These are phyloP conservation scores for Strigamia maritima DNA, from an alignment of 2,888 invertebrate species.

Conservation along the genomic window DNA sequence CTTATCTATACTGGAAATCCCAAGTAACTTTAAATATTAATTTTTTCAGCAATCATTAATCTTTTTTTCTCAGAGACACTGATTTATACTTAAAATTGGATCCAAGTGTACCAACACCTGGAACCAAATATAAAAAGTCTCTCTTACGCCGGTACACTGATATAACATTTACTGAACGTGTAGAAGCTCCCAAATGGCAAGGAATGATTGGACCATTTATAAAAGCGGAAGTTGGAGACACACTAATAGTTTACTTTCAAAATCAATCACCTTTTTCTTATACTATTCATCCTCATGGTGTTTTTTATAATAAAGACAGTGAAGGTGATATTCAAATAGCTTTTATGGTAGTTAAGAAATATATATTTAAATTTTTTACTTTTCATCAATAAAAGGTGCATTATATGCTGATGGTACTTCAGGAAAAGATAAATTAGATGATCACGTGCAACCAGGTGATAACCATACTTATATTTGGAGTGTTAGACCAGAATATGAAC, in stretches of 20 bases:
- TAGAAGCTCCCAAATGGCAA: constrained; percentile 40
- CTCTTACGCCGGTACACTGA: constrained; percentile 43
- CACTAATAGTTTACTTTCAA: constrained; percentile 41
- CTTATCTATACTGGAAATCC: background rate
- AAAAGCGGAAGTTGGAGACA: constrained; percentile 48
- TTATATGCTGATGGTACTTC: constrained; percentile 10
- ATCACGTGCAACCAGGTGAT: background rate
- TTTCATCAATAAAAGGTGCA: background rate
- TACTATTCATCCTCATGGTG: constrained; percentile 39
- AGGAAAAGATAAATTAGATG: constrained; percentile 1
- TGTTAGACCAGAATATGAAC: constrained; percentile 21
- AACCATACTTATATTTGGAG: constrained; percentile 6
- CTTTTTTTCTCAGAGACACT: constrained; percentile 26
- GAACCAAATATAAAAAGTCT: constrained; percentile 42
- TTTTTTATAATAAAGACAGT: constrained; percentile 12
- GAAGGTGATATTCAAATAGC: constrained; percentile 34
- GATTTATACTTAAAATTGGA: background rate
- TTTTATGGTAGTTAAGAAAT: no score
- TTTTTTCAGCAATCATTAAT: background rate
- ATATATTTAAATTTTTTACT: no score
- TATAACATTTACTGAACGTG: constrained; percentile 39
- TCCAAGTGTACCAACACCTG: background rate
- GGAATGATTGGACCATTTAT: constrained; percentile 47
- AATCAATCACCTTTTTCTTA: constrained; percentile 42
- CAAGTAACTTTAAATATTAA: background rate